Conservation (phyloP, 1,140 invertebrate genomes). For the Coenobita brevimanus region DNA sequence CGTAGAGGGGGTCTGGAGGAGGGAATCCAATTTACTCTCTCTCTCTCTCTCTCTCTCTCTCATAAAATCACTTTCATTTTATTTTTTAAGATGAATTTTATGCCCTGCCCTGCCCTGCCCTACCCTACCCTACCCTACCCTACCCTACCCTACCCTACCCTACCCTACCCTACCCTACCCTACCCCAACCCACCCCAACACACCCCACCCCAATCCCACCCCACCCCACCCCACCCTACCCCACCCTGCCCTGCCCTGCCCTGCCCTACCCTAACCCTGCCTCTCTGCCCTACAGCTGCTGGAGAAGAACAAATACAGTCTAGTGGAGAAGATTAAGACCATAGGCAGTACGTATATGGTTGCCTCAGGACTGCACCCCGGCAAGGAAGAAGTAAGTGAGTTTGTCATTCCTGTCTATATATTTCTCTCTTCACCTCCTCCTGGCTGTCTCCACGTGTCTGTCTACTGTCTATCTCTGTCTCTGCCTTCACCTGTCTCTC, state of each 20-base stretch:
- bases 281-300: conserved; percentile 79
- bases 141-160: background rate
- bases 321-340: conserved; percentile 99
- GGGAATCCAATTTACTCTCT: no score
- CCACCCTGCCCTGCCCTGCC: background rate
- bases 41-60: no score
- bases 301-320: conserved; percentile 94
- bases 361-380: conserved; percentile 92
- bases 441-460: background rate
- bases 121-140: no score
- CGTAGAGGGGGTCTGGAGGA: no score
- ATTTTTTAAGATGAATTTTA: no score
- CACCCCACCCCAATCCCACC: background rate
- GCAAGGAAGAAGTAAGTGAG: conserved; percentile 81
- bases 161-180: background rate
- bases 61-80: no score
- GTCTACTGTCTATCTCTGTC: background rate
- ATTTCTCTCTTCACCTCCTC: background rate
- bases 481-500: background rate
- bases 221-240: background rate
- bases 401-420: background rate
- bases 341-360: conserved; percentile 99
- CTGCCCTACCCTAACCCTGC: background rate
- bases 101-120: no score
- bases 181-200: background rate